Percentiles rank a stretch among this genome's conserved stretches.
Conservation (phyloP, 1,140 invertebrate genomes). For the Marisa cornuarietis region DNA sequence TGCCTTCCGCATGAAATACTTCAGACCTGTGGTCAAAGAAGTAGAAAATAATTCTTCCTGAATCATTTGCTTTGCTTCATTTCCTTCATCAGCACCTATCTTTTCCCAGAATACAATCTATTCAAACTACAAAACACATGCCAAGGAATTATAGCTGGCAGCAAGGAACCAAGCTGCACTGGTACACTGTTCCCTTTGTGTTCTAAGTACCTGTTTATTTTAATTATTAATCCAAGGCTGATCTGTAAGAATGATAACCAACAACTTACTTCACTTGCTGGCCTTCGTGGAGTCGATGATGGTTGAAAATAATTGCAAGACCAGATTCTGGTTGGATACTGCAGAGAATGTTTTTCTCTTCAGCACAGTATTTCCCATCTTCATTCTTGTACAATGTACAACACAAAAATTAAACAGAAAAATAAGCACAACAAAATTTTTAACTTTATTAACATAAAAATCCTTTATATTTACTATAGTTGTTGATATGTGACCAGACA, state of each 20-base stretch:
- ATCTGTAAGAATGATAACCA: neutral
- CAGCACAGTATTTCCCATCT: constrained; percentile 55
- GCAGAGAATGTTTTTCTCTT: constrained; percentile 53
- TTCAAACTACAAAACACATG: no score
- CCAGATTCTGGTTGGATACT: constrained; percentile 50
- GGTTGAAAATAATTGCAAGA: constrained; percentile 55
- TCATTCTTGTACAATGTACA: constrained; percentile 35
- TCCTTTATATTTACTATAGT: neutral
- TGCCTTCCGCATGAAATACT: no score
- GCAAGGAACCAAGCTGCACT: no score
- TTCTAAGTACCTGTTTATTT: no score
- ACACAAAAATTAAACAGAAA: neutral
- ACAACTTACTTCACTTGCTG: constrained; percentile 42
- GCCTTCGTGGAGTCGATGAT: constrained; percentile 57
- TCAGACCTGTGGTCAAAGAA: no score
- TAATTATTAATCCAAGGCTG: no score
- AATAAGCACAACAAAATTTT: neutral
- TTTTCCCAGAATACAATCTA: no score
- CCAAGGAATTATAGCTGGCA: no score
- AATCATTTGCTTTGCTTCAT: no score
- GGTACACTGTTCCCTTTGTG: no score
- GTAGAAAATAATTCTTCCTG: no score
- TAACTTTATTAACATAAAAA: neutral
- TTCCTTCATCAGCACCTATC: no score
- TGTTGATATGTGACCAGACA: neutral